A percentile compares a stretch with the other conserved stretches of the same genome.
These are phyloP conservation scores for Euura lappo DNA, from an alignment of 1,140 invertebrate genomes.

Conservation along the genomic window DNA sequence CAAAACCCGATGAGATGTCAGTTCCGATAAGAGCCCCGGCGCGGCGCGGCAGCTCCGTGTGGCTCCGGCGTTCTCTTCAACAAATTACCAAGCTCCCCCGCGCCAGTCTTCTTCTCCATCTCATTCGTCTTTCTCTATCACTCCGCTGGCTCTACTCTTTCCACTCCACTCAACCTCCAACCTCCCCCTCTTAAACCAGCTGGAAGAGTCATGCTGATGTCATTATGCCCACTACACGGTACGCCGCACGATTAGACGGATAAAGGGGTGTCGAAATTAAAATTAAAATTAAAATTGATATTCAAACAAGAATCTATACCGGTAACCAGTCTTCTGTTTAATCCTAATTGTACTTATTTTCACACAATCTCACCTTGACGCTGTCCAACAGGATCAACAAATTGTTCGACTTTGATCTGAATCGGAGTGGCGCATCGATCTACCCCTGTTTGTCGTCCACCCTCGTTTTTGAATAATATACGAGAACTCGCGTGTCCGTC, in stretches of 20 bases:
- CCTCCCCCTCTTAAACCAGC: slow-evolving; percentile 5
- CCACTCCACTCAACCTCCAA: not conserved
- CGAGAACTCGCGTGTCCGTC: not conserved
- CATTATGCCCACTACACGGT: slow-evolving; percentile 4
- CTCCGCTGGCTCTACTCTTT: slow-evolving; percentile 18
- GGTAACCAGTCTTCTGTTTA: not conserved
- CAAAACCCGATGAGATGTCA: slow-evolving; percentile 48
- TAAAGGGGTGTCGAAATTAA: not conserved
- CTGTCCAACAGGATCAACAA: too few species aligned
- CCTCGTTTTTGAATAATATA: slow-evolving; percentile 1
- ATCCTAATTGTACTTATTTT: too few species aligned
- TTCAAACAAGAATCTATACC: not conserved
- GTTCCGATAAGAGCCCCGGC: slow-evolving; percentile 37
- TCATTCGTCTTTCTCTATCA: slow-evolving; percentile 15
- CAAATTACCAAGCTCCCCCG: slow-evolving; percentile 13
- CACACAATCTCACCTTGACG: too few species aligned
- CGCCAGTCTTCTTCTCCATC: slow-evolving; percentile 9
- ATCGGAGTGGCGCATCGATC: not conserved
- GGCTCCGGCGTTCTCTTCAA: slow-evolving; percentile 15
- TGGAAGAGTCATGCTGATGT: slow-evolving; percentile 6
- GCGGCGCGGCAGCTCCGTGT: slow-evolving; percentile 33
- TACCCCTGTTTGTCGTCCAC: not conserved
- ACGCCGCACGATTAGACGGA: not conserved
- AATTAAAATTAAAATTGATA: not conserved
- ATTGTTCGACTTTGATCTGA: not conserved